A percentile compares a stretch with the other conserved stretches of the same genome.
Evolutionary conservation across 2,888 invertebrate species (phyloP).

Genomic region (Morinoia aosen): DNA sequence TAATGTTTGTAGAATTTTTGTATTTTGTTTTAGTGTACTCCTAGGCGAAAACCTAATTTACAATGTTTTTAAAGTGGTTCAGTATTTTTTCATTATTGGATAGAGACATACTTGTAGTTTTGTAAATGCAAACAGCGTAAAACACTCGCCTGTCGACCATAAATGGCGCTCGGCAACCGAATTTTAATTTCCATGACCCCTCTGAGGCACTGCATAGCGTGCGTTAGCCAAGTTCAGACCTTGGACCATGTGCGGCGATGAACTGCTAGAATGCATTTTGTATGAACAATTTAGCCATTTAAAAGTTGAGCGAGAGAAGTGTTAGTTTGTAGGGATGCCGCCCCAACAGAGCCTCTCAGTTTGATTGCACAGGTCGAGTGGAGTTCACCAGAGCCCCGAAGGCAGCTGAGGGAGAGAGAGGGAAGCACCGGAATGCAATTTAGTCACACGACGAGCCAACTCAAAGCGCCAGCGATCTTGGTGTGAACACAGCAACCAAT

Average conservation of each 20-base stretch:
- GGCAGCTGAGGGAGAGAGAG: background rate
- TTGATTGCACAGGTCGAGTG: slow-evolving; percentile 3
- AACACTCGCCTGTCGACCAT: no score
- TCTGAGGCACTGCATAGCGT: background rate
- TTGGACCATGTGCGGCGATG: background rate
- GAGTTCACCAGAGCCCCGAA: background rate
- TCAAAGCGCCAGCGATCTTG: background rate
- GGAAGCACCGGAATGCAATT: background rate
- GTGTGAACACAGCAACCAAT: background rate
- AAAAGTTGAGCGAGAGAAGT: slow-evolving; percentile 1
- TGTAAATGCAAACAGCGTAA: no score
- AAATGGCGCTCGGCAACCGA: background rate
- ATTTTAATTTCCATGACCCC: background rate
- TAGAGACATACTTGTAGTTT: no score
- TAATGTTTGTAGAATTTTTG: no score
- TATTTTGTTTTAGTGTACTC: no score
- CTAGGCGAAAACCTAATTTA: no score
- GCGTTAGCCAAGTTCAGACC: background rate
- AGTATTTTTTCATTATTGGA: no score
- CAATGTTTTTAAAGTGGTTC: no score
- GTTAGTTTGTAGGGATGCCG: background rate
- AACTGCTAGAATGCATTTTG: background rate
- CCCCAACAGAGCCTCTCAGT: background rate
- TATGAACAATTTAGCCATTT: background rate
- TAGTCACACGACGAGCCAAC: background rate